phyloP scores from a whole-genome alignment of 2,113 vertebrate genomes.

The Leucopsar rothschildi region DNA sequence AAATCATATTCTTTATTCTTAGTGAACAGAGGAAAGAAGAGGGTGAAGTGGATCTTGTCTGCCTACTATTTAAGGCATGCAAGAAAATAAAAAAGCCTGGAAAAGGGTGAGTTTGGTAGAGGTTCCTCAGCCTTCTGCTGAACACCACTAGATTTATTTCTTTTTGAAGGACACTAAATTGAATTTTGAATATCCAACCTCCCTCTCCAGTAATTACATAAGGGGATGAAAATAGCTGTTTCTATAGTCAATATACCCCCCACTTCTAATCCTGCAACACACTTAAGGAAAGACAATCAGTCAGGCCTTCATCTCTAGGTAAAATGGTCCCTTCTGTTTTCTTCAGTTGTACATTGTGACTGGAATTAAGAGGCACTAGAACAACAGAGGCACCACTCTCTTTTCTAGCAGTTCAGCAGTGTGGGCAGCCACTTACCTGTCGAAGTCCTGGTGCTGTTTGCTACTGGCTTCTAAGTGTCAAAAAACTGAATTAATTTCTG shows the following conservation, averaged over 20 bases:
- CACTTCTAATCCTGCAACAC: not conserved
- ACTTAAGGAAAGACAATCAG: not conserved
- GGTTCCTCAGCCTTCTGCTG: not conserved
- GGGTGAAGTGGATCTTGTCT: not conserved
- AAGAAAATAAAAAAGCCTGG: not conserved
- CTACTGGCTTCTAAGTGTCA: not conserved
- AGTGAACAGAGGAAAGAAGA: not conserved
- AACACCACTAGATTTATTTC: not conserved
- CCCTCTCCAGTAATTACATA: not conserved
- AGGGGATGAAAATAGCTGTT: not conserved
- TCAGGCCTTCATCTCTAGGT: not conserved
- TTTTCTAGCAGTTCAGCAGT: not conserved
- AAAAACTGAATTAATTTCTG: not conserved
- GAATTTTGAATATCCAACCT: not conserved
- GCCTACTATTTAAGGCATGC: not conserved
- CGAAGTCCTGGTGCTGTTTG: not conserved
- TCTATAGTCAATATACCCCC: not conserved
- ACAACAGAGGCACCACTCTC: not conserved
- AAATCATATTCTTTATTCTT: not conserved
- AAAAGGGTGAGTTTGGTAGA: not conserved
- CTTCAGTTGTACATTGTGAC: not conserved
- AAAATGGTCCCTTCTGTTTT: not conserved
- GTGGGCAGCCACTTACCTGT: not conserved
- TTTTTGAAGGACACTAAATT: not conserved
- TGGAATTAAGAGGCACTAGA: constrained; percentile 8